Evolutionary conservation across 2,113 vertebrate genomes (phyloP), one percentile per base, ranked within the genome.

Genomic region (Lepisosteus oculatus): DNA sequence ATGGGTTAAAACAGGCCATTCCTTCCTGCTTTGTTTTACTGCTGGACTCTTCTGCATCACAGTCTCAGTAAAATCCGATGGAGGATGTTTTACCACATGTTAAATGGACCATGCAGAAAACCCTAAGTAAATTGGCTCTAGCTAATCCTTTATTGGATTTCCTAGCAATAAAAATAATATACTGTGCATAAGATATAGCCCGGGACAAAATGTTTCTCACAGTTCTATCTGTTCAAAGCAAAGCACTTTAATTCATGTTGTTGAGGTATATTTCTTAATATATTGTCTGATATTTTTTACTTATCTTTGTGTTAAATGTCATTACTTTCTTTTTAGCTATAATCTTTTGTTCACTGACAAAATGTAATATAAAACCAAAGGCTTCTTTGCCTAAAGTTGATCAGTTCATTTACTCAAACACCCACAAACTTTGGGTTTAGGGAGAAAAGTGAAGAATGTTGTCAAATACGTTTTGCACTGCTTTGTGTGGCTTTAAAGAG

Each of bases 31-130:
- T 55, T 67, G 67, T 70, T 66, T 73, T 68, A 69, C 5, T 51
- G 47, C 47, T 9, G 9, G 47, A 51, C 47, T 51, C 47, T 51
- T 9, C 47, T 64, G 47, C 75, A 59, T 74, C 70, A 76, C 67
- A 72, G 57, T 61, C 67, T 80, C 74, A 56, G 44, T 76, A 69
- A 76, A 55, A 71, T 74, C 70, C 70, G 74, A 47, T 29, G 42
- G 3, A 74, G 72, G 75, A 74, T 61, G 59, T 72, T 77, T 77
- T 76, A 73, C 79, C 65, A 72, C 41, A 69, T 69, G 74, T 83
- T 80, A 80, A 83, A 83, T 79, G 77, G 78, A 73, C 77, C 79
- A 72, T 76, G 77, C 73, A 67, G 77, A 75, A 80, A 80, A 77
- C 72, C 75, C 75, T 79, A 72, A 78, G 75, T 78, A 83, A 73